phyloP scores from a whole-genome alignment of 2,797 vertebrate genomes.

The Podarcis siculus region DNA sequence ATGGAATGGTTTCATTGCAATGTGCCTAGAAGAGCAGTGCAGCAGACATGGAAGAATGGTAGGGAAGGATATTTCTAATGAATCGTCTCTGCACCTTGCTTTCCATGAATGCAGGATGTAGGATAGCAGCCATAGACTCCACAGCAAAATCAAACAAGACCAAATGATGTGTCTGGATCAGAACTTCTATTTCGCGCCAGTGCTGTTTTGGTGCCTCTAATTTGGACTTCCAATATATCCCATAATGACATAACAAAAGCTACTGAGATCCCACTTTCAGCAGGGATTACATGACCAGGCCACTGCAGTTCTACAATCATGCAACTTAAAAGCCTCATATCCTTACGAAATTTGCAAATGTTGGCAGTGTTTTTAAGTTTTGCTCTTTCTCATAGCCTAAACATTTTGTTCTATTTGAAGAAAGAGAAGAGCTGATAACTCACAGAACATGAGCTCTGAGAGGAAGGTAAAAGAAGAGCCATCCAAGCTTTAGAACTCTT shows the following conservation, averaged over 20 bases:
- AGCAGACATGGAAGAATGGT: background rate
- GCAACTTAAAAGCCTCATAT: background rate
- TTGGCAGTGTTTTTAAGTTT: background rate
- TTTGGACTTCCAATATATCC: background rate
- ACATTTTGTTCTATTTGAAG: background rate
- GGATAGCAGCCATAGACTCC: no score
- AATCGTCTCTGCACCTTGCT: background rate
- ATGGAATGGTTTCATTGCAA: background rate
- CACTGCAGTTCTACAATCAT: background rate
- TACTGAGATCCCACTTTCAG: background rate
- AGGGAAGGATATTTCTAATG: background rate
- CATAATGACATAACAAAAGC: background rate
- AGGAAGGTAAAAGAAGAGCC: background rate
- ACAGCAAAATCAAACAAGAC: background rate
- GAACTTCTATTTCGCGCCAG: background rate
- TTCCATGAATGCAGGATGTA: background rate
- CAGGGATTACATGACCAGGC: background rate
- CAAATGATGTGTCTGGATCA: background rate
- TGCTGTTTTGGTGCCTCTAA: background rate
- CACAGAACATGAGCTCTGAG: background rate
- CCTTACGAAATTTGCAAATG: background rate
- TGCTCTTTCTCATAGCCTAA: background rate
- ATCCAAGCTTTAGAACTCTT: background rate
- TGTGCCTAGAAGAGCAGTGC: background rate
- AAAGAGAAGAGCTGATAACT: background rate